phyloP scores from a whole-genome alignment of 2,888 invertebrate species.

The Cenopis cana region DNA sequence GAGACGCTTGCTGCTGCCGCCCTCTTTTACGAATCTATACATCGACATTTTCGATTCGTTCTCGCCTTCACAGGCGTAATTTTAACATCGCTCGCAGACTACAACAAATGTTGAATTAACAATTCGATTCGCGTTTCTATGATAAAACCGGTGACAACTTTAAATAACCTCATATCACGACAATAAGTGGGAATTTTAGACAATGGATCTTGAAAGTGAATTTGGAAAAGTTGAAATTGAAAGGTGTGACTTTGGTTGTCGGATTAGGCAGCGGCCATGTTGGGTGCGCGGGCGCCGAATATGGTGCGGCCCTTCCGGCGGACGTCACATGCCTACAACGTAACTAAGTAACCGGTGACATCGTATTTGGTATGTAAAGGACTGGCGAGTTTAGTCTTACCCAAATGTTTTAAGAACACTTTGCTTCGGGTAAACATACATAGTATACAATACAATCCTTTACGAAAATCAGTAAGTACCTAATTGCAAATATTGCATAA shows the following conservation, averaged over 20 bases:
- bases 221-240: conserved; percentile 56
- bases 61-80: conserved; percentile 64
- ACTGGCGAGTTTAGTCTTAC: conserved; percentile 39
- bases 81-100: conserved; percentile 62
- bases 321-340: conserved; percentile 52
- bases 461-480: not conserved
- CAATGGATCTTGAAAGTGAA: conserved; percentile 61
- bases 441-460: not conserved
- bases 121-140: conserved; percentile 72
- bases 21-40: conserved; percentile 92
- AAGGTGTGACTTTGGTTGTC: conserved; percentile 54
- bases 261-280: conserved; percentile 64
- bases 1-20: conserved; percentile 85
- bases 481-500: not conserved
- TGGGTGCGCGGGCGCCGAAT: conserved; percentile 56
- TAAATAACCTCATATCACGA: conserved; percentile 42
- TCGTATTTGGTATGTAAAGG: conserved; percentile 46
- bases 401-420: conserved; percentile 13
- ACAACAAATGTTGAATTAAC: conserved; percentile 64
- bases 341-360: conserved; percentile 49
- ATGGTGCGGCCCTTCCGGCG: conserved; percentile 72
- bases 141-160: conserved; percentile 56
- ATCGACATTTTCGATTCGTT: conserved; percentile 85
- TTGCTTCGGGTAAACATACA: not conserved
- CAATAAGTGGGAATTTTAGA: conserved; percentile 51